Base-by-base conservation (phyloP, 1,140 invertebrate genomes). In the Watersipora subatra region DNA sequence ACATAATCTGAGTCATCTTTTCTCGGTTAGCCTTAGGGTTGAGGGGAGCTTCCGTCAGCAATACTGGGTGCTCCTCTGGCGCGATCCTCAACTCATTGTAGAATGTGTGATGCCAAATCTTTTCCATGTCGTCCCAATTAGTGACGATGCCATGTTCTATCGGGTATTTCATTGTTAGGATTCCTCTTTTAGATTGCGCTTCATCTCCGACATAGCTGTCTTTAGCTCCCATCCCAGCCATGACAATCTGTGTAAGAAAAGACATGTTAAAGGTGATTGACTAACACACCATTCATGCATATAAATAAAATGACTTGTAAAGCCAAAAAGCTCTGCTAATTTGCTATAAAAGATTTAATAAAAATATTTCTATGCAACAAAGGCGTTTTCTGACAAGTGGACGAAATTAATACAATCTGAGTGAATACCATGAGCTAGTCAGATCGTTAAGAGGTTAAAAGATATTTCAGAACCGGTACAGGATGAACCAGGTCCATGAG, bases 51-150 rank as follows among this genome's bases (percentile, higher is more conserved):
- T 94, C 92, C 25, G 91, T 93, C 66, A 94, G 83, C 68, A 95
- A 85, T 58, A 94, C 90, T 64, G 92, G 90, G 80, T 92, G 91
- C 77, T 94, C 90, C 81, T 93, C 92, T 28, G 92, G 92, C 65
- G 92, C 92, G 69, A 95, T 91, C 82, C 92, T 86, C 67, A 96
- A 84, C 80, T 93, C 91, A 80, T 93, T 94, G 80, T 82, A 84
- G 77, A 84, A 84, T 62, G 83, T 84, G 74, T 84, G 83, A 73
- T 84, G 92, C 91, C 91, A 93, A 80, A 93, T 93, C 80, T 93
- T 93, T 80, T 93, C 91, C 91, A 97, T 96, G 71, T 84, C 83
- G 66, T 84, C 83, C 83, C 83, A 84, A 76, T 83, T 83, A 68
- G 81, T 83, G 66, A 83, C 82, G 68, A 83, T 83, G 63, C 82